Conservation (phyloP, 2,888 invertebrate species). For the Dolichopus griseipennis region DNA sequence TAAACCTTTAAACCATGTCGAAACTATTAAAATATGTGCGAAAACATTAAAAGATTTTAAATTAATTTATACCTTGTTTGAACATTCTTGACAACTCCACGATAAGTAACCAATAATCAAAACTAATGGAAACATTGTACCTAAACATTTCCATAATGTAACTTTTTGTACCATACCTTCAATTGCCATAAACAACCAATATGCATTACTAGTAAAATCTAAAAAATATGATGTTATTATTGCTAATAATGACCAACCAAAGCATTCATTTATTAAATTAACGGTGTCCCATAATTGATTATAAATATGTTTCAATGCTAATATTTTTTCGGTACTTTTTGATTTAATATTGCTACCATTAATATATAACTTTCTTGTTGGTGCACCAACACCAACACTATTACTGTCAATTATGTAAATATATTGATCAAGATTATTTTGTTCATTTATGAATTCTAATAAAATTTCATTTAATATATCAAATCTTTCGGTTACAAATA, state of each 20-base stretch:
- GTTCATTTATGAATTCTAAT: slow-evolving; percentile 23
- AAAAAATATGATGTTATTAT: slow-evolving; percentile 33
- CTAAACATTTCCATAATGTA: slow-evolving; percentile 20
- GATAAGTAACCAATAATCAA: slow-evolving; percentile 26
- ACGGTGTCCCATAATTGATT: slow-evolving; percentile 32
- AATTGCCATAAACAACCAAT: slow-evolving; percentile 31
- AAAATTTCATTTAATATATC: slow-evolving; percentile 21
- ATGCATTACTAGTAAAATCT: slow-evolving; percentile 35
- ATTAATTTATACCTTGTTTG: slow-evolving; percentile 33
- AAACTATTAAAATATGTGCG: too few species aligned
- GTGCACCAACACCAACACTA: not conserved
- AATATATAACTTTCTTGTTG: not conserved
- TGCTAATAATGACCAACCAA: slow-evolving; percentile 37
- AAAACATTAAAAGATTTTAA: too few species aligned
- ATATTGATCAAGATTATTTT: slow-evolving; percentile 23
- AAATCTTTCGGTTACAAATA: slow-evolving; percentile 20
- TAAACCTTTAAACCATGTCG: too few species aligned
- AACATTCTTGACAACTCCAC: slow-evolving; percentile 28
- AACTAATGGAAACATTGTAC: slow-evolving; percentile 26
- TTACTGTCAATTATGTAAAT: slow-evolving; percentile 20
- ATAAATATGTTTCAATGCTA: slow-evolving; percentile 31
- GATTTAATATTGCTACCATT: slow-evolving; percentile 9
- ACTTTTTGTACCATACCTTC: slow-evolving; percentile 12
- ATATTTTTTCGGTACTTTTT: slow-evolving; percentile 25
- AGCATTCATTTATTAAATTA: slow-evolving; percentile 30